Conservation (phyloP, 2,797 vertebrate species). For the Lerista edwardsae region DNA sequence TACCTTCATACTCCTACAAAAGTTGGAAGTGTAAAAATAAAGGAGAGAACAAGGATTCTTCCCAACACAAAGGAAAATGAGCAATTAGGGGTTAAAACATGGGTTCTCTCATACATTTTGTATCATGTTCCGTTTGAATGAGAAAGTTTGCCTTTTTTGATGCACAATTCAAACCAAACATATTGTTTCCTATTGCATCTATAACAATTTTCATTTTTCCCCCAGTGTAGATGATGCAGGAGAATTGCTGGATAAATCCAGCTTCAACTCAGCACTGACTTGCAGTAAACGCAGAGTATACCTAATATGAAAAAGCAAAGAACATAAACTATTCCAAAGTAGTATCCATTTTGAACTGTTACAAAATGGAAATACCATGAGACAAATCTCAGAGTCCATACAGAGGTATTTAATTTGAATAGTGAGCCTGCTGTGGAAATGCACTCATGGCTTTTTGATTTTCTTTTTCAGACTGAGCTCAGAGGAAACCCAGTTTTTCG, state of each 20-base stretch:
- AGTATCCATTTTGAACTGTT: background rate
- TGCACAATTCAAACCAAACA: background rate
- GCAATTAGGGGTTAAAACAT: background rate
- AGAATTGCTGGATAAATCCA: background rate
- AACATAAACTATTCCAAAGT: conserved; percentile 18
- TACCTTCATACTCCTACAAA: background rate
- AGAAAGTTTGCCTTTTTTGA: background rate
- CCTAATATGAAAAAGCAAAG: background rate
- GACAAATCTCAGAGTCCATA: background rate
- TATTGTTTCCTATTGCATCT: background rate
- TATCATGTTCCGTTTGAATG: background rate
- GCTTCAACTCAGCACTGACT: background rate
- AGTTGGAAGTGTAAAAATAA: background rate
- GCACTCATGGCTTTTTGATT: background rate
- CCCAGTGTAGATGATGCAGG: background rate
- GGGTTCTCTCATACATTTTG: background rate
- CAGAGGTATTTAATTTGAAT: background rate
- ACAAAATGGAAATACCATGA: background rate
- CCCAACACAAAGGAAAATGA: background rate
- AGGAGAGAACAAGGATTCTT: background rate
- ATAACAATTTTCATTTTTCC: background rate
- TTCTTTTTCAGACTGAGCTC: background rate
- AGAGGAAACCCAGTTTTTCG: background rate
- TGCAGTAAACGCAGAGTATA: background rate
- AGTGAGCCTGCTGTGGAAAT: background rate